A percentile compares a stretch with the other conserved stretches of the same genome.
Conservation (phyloP, 37 sponge, comb jelly and placozoan species). For the Amphimedon queenslandica region DNA sequence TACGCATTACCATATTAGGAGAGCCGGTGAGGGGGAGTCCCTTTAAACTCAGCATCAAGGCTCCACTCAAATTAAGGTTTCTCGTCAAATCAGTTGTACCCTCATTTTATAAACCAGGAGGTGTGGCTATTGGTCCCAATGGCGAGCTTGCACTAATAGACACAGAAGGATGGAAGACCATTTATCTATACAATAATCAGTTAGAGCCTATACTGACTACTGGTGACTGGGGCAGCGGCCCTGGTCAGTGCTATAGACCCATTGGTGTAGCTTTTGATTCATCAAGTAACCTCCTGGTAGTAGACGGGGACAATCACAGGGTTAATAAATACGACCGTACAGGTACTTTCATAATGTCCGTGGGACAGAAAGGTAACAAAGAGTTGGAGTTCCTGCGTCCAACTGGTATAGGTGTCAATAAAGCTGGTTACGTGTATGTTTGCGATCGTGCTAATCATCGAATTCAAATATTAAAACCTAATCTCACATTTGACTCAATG, state of each 20-base stretch:
- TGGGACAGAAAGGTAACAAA: slow-evolving; percentile 28
- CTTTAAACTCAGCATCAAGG: slow-evolving; percentile 14
- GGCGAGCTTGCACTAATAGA: slow-evolving; percentile 36
- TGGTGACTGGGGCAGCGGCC: slow-evolving; percentile 14
- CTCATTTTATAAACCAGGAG: slow-evolving; percentile 9
- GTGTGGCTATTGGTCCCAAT: slow-evolving; percentile 13
- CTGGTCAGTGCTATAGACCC: slow-evolving; percentile 19
- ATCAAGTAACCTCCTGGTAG: slow-evolving; percentile 33
- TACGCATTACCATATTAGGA: slow-evolving; percentile 14
- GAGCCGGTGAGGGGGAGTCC: slow-evolving; percentile 40
- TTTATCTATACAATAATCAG: slow-evolving; percentile 12
- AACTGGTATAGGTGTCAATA: slow-evolving; percentile 30
- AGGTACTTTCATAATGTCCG: slow-evolving; percentile 17
- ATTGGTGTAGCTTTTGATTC: slow-evolving; percentile 31
- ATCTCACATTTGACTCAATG: slow-evolving; percentile 6
- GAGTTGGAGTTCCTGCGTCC: slow-evolving; percentile 34
- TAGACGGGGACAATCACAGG: slow-evolving; percentile 27
- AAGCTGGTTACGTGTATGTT: slow-evolving; percentile 25
- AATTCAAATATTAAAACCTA: slow-evolving; percentile 27
- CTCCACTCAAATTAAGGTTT: not conserved
- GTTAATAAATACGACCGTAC: slow-evolving; percentile 30
- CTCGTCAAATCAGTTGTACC: not conserved
- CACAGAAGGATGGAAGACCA: not conserved
- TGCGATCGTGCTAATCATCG: slow-evolving; percentile 44
- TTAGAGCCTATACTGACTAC: slow-evolving; percentile 19